Conservation (phyloP, 2,113 vertebrate species). For the Tamias sibiricus region DNA sequence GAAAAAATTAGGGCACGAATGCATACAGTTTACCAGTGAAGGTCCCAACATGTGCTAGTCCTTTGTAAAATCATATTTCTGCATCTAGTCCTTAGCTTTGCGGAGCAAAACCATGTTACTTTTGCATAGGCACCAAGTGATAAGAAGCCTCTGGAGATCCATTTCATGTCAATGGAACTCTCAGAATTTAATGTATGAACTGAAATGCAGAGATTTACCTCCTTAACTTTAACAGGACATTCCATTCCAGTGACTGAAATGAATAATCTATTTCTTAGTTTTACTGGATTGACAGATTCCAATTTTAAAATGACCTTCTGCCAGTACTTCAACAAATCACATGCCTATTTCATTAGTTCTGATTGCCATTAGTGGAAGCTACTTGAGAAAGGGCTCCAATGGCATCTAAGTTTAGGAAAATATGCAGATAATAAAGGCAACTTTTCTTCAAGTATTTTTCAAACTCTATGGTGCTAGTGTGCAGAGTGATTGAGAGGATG, state of each 20-base stretch:
- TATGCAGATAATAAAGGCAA: too few species aligned
- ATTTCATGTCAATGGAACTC: background rate
- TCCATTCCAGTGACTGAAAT: background rate
- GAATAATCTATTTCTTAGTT: background rate
- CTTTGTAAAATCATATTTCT: background rate
- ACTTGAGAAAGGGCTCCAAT: background rate
- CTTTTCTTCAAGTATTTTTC: constrained; percentile 4
- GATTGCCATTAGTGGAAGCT: background rate
- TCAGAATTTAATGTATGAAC: background rate
- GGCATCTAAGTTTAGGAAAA: background rate
- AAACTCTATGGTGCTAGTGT: background rate
- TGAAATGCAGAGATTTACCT: background rate
- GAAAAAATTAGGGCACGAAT: background rate
- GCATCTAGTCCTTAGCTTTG: background rate
- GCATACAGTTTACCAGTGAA: background rate
- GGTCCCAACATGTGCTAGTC: background rate
- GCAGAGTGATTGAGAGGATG: background rate
- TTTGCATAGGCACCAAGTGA: background rate
- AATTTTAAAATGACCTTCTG: background rate
- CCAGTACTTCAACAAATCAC: background rate
- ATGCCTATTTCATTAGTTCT: background rate
- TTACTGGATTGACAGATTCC: background rate
- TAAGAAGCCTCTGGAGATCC: background rate
- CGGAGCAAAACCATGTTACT: background rate
- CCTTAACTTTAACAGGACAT: background rate